Base-by-base conservation (phyloP, 2,113 vertebrate species). In the Indri indri region DNA sequence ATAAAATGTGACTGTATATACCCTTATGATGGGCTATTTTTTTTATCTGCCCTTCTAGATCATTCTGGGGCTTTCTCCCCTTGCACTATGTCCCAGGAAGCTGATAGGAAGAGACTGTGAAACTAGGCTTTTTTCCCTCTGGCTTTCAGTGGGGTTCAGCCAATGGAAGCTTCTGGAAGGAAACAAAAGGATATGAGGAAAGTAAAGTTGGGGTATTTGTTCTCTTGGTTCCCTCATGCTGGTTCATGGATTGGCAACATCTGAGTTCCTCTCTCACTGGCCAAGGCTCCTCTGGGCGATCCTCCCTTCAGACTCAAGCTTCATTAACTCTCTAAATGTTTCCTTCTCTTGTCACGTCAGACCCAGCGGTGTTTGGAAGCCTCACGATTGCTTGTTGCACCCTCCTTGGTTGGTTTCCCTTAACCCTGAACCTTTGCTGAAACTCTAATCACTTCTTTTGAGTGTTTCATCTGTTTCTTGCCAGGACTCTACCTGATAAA, bases 321-420 rank as follows among this genome's bases (percentile, higher is more conserved):
- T 27, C 6, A 12, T 6, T n/a, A n/a, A n/a, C n/a, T n/a, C 6
- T 59, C 6, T 23, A 65, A 25, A 37, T 18, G n/a, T 34, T n/a
- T 12, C 8, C 9, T 40, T 1, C 1, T 32, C 20, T 23, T 84
- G 22, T 22, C 4, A 2, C 20, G n/a, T n/a, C n/a, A n/a, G n/a
- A n/a, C n/a, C n/a, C n/a, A 14, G 16, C 34, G 2, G 20, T 32
- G 34, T 32, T 7, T 45, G 37, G 47, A 11, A 59, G 25, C 11
- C 17, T 90, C 42, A 18, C 63, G 32, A 50, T 47, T 32, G 10
- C 17, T 66, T 66, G 1, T 22, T 79, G 61, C 8, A 20, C 50
- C 34, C n/a, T 66, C 7, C 42, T 5, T 0, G 0, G 1, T 37
- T 71, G 70, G 12, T 20, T 71, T 74, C 6, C 22, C 37, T 70